Evolutionary conservation across 2,888 invertebrate genomes (phyloP), one percentile per base, ranked within the genome.

Genomic region (Sipha maydis): DNA sequence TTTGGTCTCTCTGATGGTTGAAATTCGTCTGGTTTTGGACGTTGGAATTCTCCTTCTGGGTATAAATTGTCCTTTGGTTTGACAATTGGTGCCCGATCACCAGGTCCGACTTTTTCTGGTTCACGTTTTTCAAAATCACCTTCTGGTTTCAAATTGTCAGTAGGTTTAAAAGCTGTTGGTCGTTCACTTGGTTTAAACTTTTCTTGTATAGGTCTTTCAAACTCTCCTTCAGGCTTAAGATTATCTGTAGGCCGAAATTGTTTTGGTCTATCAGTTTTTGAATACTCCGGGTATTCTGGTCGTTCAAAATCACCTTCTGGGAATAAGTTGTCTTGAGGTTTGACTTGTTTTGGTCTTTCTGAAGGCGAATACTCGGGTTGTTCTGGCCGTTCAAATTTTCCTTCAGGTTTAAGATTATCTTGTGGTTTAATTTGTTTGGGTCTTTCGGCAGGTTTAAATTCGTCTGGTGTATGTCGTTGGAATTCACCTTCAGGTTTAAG

Each of bases 281-380:
- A 90, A 91, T 92, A 93, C 67, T 91, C 90, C 0, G 91, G 92
- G 8, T 90, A 79, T 91, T 92, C 92, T 21, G 93, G 93, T 89
- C 91, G 91, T 85, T 93, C 93, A 90, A 94, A 94, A 0, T 94
- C 93, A 0, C 95, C 95, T 91, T 94, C 95, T 0, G 94, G 93
- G 78, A 92, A 92, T 0, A 95, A 91, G 91, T 91, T 92, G 92
- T 93, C 93, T 92, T 88, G 91, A 61, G 91, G 91, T 84, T 90
- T 91, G 4, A 92, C 90, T 38, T 91, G 91, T 69, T 91, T 91
- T 25, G 92, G 92, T 77, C 92, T 90, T 83, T 92, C 91, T 91
- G 90, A 90, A 21, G 90, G 89, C 71, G 89, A 73, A 78, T 89
- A 90, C 21, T 90, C 85, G 25, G 91, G 90, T 28, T 90, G 90